Base-by-base conservation (phyloP, 2,888 invertebrate species). In the Cryptocephalus primarius region DNA sequence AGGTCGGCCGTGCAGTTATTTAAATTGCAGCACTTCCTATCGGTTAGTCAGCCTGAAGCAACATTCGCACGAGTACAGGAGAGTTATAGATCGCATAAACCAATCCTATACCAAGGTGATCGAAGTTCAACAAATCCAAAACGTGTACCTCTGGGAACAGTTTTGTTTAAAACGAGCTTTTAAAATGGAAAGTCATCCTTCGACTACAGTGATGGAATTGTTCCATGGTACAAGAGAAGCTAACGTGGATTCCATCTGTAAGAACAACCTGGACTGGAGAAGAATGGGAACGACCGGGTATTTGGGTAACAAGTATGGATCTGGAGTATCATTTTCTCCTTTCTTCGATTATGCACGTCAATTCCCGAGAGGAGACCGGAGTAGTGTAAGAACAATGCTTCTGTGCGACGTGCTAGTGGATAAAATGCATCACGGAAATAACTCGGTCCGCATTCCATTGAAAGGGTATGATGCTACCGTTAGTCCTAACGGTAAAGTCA, bases 161-260 rank as follows among this genome's bases (percentile, higher is more conserved):
- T 22, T 22, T 22, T 22, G 22, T 22, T 22, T 22, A 22, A 22
- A 22, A 22, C 22, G 22, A 22, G 22, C 22, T 6, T 22, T 22
- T 22, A 22, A 22, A 22, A 22, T 22, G 22, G 22, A 22, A 22
- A 22, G 22, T 6, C 22, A 6, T 22, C 22, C 22, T 4, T 22
- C 13, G 12, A 31, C 12, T 6, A 39, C 8, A 3, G 40, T n/a
- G 11, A 12, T 10, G 31, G 31, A 9, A 8, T n/a, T 49, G 6
- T 50, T 50, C 39, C 50, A 50, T 36, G 48, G 50, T 11, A 50
- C 50, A 0, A 36, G 14, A 32, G 41, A 38, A 6, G 31, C n/a
- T 12, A 45, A 46, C 31, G 13, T 48, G 9, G 44, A 48, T 3
- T 8, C 43, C 10, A 50, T 50, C 8, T 48, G 48, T 22, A 9